Evolutionary conservation across 2,113 vertebrate genomes (phyloP).

Genomic region (Heptranchias perlo): DNA sequence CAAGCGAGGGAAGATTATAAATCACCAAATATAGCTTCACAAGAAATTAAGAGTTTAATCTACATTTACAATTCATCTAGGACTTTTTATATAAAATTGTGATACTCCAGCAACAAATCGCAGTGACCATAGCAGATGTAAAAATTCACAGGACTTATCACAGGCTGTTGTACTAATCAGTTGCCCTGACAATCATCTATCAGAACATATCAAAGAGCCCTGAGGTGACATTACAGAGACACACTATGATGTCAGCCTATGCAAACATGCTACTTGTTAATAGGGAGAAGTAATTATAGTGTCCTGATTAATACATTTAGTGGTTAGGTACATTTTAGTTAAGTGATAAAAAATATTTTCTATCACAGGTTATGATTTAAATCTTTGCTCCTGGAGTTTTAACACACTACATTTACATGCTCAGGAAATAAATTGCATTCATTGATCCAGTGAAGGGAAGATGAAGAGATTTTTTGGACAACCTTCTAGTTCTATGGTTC

Average conservation of each 20-base stretch:
- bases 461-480: not conserved
- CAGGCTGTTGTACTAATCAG: not conserved
- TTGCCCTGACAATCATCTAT: not conserved
- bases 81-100: not conserved
- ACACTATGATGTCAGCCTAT: not conserved
- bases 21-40: not conserved
- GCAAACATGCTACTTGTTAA: not conserved
- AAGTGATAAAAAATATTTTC: not conserved
- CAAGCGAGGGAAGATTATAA: not conserved
- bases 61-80: not conserved
- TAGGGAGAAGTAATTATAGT: not conserved
- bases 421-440: not conserved
- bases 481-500: not conserved
- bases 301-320: not conserved
- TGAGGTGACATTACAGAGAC: too few species aligned
- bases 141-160: not conserved
- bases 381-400: not conserved
- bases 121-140: not conserved
- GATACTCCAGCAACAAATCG: not conserved
- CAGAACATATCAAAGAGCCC: not conserved
- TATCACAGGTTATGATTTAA: not conserved
- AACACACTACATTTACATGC: not conserved
- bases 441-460: not conserved
- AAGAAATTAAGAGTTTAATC: not conserved
- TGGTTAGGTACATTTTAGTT: not conserved